A percentile compares a stretch with the other conserved stretches of the same genome.
Evolutionary conservation across 30 jellyfish, hydroid and myxozoan genomes (phyloP).

Genomic region (Turritopsis rubra): DNA sequence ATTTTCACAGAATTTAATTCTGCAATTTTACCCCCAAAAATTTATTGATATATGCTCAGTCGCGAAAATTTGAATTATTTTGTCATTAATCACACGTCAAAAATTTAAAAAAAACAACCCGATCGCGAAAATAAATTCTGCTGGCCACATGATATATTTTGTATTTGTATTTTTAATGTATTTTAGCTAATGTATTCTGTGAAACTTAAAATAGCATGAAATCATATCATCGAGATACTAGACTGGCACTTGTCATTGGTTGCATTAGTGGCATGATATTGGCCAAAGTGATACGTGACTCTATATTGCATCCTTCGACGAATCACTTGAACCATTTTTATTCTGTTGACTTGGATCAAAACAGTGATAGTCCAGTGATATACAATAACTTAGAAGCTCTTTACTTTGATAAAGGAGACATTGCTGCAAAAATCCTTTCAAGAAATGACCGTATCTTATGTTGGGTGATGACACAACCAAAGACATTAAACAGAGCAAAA

Average conservation of each 20-base stretch:
- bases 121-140: no score
- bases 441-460: constrained; percentile 67
- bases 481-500: constrained; percentile 50
- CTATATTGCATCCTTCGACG: neutral
- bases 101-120: no score
- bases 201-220: no score
- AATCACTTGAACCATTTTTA: neutral
- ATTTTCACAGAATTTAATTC: no score
- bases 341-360: neutral
- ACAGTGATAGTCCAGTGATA: constrained; percentile 18
- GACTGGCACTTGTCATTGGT: neutral
- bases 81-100: no score
- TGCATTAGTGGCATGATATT: neutral
- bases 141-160: no score
- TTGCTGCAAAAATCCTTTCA: constrained; percentile 54
- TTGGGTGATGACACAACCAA: constrained; percentile 91
- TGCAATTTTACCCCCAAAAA: no score
- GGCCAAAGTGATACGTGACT: neutral
- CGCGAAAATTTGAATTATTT: no score
- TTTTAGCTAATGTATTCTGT: no score
- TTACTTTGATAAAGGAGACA: constrained; percentile 24
- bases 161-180: no score
- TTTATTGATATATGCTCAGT: no score
- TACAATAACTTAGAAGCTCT: constrained; percentile 22
- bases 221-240: neutral